A percentile compares a stretch with the other conserved stretches of the same genome.
phyloP scores from a whole-genome alignment of 2,797 vertebrate species.

The Masticophis lateralis region DNA sequence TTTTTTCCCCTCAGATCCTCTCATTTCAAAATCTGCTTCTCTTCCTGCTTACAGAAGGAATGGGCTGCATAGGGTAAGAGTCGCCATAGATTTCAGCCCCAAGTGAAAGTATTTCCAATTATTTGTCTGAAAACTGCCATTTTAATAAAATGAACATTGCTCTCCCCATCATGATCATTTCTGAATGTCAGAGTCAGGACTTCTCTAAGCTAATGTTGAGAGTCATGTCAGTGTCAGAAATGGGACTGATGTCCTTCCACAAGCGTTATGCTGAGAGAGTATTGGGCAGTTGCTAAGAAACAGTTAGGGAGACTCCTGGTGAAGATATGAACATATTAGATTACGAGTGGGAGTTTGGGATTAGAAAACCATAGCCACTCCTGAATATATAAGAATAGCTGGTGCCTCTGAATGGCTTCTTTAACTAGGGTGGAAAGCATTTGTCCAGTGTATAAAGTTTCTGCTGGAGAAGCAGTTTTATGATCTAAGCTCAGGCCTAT shows the following conservation, averaged over 20 bases:
- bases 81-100: background rate
- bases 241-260: background rate
- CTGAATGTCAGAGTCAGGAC: no score
- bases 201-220: background rate
- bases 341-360: background rate
- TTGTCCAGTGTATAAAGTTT: background rate
- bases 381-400: background rate
- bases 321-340: background rate
- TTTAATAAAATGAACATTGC: background rate
- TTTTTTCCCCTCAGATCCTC: constrained; percentile 78
- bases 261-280: background rate
- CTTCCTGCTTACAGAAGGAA: constrained; percentile 92
- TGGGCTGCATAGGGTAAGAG: constrained; percentile 87
- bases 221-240: background rate
- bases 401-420: background rate
- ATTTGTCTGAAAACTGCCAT: background rate
- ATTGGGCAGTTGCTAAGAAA: background rate
- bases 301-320: background rate
- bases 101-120: background rate
- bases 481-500: background rate
- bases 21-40: constrained; percentile 88
- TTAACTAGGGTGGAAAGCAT: background rate
- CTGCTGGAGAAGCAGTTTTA: background rate
- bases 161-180: background rate
- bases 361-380: background rate